A percentile compares a stretch with the other conserved stretches of the same genome.
These are phyloP conservation scores for Apotomis betuletana DNA, from an alignment of 2,888 invertebrate genomes.

Conservation along the genomic window DNA sequence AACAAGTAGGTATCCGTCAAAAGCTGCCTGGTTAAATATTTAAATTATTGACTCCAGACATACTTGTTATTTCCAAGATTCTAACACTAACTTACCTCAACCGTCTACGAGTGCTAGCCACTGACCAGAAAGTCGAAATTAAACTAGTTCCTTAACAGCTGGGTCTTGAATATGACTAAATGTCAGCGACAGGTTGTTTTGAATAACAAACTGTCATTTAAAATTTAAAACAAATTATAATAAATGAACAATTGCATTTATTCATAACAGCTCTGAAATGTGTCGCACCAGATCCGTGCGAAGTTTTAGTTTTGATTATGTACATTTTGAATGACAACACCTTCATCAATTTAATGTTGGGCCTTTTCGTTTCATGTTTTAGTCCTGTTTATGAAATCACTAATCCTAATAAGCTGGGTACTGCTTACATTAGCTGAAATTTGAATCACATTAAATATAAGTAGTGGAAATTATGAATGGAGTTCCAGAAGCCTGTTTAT, in stretches of 20 bases:
- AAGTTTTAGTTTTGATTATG: constrained; percentile 5
- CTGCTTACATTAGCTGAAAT: background rate
- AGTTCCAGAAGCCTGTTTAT: no score
- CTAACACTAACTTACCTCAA: background rate
- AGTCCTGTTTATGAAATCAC: background rate
- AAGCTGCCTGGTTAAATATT: no score
- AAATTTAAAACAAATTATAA: background rate
- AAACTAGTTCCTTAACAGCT: background rate
- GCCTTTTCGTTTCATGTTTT: background rate
- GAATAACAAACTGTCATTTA: constrained; percentile 7
- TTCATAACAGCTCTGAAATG: constrained; percentile 7
- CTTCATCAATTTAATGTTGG: constrained; percentile 3
- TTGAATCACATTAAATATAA: background rate
- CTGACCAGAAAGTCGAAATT: background rate
- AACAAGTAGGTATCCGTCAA: no score
- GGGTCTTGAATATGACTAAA: background rate
- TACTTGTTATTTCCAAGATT: background rate
- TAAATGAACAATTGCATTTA: constrained; percentile 20
- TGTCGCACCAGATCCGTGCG: background rate
- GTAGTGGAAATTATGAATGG: no score
- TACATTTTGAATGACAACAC: background rate
- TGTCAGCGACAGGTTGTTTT: constrained; percentile 5
- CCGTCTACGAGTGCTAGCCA: background rate
- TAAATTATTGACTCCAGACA: no score
- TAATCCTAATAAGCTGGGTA: background rate